Evolutionary conservation across 2,797 vertebrate genomes (phyloP).

Genomic region (Heliangelus exortis): DNA sequence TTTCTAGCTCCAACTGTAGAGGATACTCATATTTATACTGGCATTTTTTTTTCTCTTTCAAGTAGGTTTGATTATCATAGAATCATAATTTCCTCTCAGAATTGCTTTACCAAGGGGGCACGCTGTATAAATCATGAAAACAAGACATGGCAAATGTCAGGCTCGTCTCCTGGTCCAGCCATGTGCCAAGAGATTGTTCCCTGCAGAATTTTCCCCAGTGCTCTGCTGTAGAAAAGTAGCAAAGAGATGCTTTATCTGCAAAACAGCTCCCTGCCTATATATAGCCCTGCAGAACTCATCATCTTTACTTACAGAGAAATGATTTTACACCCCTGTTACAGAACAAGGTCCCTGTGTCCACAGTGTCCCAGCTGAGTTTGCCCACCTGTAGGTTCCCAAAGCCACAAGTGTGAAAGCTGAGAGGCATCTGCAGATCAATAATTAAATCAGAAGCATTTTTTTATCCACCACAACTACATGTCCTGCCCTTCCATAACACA

Average conservation of each 20-base stretch:
- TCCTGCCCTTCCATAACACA: background rate
- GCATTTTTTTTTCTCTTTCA: background rate
- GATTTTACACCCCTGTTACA: background rate
- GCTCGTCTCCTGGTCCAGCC: slow-evolving; percentile 32
- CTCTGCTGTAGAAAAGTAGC: background rate
- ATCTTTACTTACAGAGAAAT: slow-evolving; percentile 11
- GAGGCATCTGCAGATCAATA: background rate
- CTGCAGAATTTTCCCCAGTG: slow-evolving; percentile 38
- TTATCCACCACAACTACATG: background rate
- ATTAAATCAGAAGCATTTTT: background rate
- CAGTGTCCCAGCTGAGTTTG: background rate
- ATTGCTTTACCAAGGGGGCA: slow-evolving; percentile 36
- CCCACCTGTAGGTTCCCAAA: background rate
- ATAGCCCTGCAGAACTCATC: slow-evolving; percentile 37
- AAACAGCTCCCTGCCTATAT: background rate
- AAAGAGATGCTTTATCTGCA: slow-evolving; percentile 41
- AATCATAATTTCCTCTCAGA: slow-evolving; percentile 9
- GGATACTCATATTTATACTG: background rate
- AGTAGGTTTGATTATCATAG: slow-evolving; percentile 1
- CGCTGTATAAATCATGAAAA: slow-evolving; percentile 48
- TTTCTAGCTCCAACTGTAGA: background rate
- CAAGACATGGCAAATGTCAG: slow-evolving; percentile 34
- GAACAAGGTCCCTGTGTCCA: background rate
- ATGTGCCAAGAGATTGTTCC: slow-evolving; percentile 51
- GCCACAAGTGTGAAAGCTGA: background rate